Conservation (phyloP, 2,113 vertebrate species). For the Eublepharis macularius region DNA sequence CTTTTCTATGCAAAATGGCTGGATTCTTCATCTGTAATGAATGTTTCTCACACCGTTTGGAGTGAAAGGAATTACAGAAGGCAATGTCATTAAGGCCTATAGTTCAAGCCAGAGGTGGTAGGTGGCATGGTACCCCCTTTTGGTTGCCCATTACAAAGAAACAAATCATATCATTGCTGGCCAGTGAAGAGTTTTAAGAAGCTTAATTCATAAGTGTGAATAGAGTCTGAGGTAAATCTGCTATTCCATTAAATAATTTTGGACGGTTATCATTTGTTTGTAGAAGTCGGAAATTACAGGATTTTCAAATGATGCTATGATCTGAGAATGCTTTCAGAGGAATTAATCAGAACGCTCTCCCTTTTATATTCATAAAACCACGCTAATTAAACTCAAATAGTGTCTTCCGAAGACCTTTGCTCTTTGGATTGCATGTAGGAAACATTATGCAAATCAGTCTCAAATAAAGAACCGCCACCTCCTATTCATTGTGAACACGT, state of each 20-base stretch:
- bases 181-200: conserved; percentile 35
- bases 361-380: conserved; percentile 32
- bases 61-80: background rate
- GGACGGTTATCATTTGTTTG: conserved; percentile 47
- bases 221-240: conserved; percentile 32
- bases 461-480: background rate
- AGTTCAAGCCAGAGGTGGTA: conserved; percentile 12
- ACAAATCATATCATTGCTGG: conserved; percentile 40
- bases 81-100: background rate
- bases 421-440: conserved; percentile 19
- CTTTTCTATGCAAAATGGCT: conserved; percentile 23
- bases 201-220: conserved; percentile 36
- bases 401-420: conserved; percentile 24
- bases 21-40: conserved; percentile 23
- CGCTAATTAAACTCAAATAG: conserved; percentile 36
- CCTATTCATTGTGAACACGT: background rate
- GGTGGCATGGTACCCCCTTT: conserved; percentile 42
- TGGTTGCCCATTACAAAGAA: conserved; percentile 37
- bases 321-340: conserved; percentile 61
- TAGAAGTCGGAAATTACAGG: conserved; percentile 5
- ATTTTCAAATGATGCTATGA: conserved; percentile 36
- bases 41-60: background rate
- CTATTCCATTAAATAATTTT: conserved; percentile 49
- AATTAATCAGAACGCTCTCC: conserved; percentile 42
- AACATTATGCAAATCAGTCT: background rate